Percentiles rank a stretch among this genome's conserved stretches.
phyloP scores from a whole-genome alignment of 2,888 invertebrate species.

The Coecobrya sp. region DNA sequence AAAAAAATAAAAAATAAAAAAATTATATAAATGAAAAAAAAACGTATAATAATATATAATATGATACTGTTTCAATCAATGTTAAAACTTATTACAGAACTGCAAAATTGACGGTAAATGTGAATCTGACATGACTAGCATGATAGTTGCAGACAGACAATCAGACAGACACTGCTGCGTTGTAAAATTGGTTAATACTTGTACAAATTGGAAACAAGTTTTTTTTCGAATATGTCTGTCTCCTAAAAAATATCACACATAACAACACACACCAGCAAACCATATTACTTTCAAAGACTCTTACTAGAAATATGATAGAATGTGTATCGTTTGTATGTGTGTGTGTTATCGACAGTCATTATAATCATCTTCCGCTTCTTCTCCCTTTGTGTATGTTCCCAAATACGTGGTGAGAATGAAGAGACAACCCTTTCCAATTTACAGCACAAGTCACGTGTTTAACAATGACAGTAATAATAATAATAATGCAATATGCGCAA shows the following conservation, averaged over 20 bases:
- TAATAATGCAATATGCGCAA: conserved; percentile 24
- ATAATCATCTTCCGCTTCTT: conserved; percentile 50
- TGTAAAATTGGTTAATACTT: conserved; percentile 26
- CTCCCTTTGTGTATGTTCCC: not conserved
- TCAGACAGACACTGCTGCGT: not conserved
- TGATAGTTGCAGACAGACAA: not conserved
- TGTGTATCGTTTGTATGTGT: not conserved
- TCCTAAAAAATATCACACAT: not conserved
- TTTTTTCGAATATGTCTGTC: conserved; percentile 10
- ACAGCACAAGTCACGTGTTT: conserved; percentile 66
- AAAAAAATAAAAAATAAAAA: not conserved
- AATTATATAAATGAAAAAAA: conserved; percentile 22
- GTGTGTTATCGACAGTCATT: conserved; percentile 42
- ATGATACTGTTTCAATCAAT: conserved; percentile 6
- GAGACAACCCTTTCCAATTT: conserved; percentile 48
- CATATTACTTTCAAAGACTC: not conserved
- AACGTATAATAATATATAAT: not conserved
- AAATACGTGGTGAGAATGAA: conserved; percentile 47
- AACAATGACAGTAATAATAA: conserved; percentile 47
- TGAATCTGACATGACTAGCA: not conserved
- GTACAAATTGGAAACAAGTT: conserved; percentile 55
- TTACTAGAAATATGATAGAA: not conserved
- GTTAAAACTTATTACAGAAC: not conserved
- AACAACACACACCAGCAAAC: not conserved
- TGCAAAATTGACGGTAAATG: not conserved